Conservation (phyloP, 2,888 invertebrate species). For the Drosophila lutescens region DNA sequence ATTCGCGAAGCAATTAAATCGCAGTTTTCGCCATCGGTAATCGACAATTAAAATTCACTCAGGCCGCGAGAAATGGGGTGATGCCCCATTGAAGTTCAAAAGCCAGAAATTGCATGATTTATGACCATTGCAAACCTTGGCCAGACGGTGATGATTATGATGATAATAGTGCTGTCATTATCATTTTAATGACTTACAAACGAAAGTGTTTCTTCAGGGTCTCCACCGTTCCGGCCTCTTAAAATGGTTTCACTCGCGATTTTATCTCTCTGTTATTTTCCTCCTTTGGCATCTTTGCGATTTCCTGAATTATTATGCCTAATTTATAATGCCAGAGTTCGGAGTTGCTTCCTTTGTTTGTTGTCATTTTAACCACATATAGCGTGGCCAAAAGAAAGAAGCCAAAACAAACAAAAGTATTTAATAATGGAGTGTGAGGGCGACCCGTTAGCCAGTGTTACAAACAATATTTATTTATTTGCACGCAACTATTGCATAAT, state of each 20-base stretch:
- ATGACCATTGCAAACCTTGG: conserved; percentile 51
- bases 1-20: conserved; percentile 60
- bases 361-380: conserved; percentile 29
- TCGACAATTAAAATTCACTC: conserved; percentile 65
- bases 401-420: conserved; percentile 11
- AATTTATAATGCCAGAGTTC: conserved; percentile 41
- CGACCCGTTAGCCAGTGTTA: conserved; percentile 21
- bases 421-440: conserved; percentile 36
- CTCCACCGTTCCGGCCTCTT: conserved; percentile 4
- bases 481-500: conserved; percentile 35
- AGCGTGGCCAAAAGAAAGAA: conserved; percentile 16
- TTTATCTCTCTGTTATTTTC: conserved; percentile 13
- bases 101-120: conserved; percentile 60
- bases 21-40: conserved; percentile 63
- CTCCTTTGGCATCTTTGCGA: conserved; percentile 16
- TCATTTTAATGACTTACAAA: conserved; percentile 73
- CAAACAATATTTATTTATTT: conserved; percentile 38
- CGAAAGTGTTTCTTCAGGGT: conserved; percentile 59
- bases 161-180: conserved; percentile 56
- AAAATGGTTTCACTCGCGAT: conserved; percentile 29
- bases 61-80: conserved; percentile 28
- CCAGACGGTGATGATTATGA: conserved; percentile 22
- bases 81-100: conserved; percentile 29
- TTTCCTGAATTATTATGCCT: conserved; percentile 35
- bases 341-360: conserved; percentile 12